Base-by-base conservation (phyloP, 2,888 invertebrate species). In the Stegana nigrithorax region DNA sequence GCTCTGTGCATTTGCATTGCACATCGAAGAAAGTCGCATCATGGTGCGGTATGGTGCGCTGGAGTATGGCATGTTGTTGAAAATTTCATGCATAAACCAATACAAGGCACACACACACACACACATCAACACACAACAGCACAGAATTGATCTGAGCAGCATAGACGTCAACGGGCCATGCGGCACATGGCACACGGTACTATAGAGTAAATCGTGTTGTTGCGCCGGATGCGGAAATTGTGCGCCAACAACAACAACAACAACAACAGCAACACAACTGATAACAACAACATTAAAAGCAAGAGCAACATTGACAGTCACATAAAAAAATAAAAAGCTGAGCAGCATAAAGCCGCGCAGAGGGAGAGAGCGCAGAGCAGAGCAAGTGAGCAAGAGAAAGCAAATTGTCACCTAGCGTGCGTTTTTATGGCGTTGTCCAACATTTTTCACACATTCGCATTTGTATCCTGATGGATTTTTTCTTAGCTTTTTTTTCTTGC, bases 151-250 rank as follows among this genome's bases (percentile, higher is more conserved):
- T n/a, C n/a, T n/a, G n/a, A n/a, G n/a, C n/a, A n/a, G n/a, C n/a
- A n/a, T n/a, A n/a, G n/a, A n/a, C n/a, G n/a, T n/a, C n/a, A n/a
- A n/a, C n/a, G n/a, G 47, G 25, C 19, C n/a, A 25, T 25, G 47
- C 21, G 47, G 23, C 21, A 47, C 12, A 68, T 64, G 62, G n/a
- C n/a, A n/a, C n/a, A n/a, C n/a, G n/a, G n/a, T n/a, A n/a, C n/a
- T n/a, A n/a, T 61, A 60, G 56, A 57, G 61, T 65, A 68, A 56
- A 62, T 65, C 67, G 67, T 77, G 65, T 68, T 72, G 68, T 71
- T 77, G 79, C 80, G 70, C 74, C 76, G 76, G 79, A 76, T 78
- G 63, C 79, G 76, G 79, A 76, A 80, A 80, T 78, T 78, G 79
- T 76, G 26, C 51, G 29, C 5, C 14, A 26, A 29, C 26, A 51